Evolutionary conservation across 2,113 vertebrate species (phyloP).

Genomic region (Arvicanthis niloticus): DNA sequence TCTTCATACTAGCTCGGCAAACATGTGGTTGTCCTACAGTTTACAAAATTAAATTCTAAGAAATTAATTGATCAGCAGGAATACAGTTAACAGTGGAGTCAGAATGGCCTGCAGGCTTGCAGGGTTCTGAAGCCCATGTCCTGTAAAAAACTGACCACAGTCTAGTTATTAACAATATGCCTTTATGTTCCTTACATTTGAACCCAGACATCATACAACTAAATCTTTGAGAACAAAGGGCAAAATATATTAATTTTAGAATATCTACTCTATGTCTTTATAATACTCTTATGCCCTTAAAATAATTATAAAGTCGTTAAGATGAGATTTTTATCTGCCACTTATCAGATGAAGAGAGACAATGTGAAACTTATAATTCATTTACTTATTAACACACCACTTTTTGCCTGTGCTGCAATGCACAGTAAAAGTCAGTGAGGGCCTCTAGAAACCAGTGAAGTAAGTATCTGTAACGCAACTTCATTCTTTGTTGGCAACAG

Average conservation of each 20-base stretch:
- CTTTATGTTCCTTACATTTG: slow-evolving; percentile 14
- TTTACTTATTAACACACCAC: background rate
- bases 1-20: slow-evolving; percentile 7
- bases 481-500: slow-evolving; percentile 17
- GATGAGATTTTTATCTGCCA: slow-evolving; percentile 58
- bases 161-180: slow-evolving; percentile 29
- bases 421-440: slow-evolving; percentile 38
- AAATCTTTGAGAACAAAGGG: slow-evolving; percentile 44
- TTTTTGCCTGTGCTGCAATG: slow-evolving; percentile 33
- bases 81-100: background rate
- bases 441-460: slow-evolving; percentile 32
- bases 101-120: background rate
- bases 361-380: slow-evolving; percentile 39
- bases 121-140: slow-evolving; percentile 9
- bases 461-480: slow-evolving; percentile 25
- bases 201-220: slow-evolving; percentile 16
- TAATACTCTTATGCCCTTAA: slow-evolving; percentile 29
- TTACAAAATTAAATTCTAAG: slow-evolving; percentile 43
- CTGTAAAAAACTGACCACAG: slow-evolving; percentile 25
- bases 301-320: slow-evolving; percentile 56
- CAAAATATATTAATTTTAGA: slow-evolving; percentile 56
- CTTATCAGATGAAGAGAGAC: slow-evolving; percentile 20
- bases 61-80: slow-evolving; percentile 15
- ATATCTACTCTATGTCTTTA: slow-evolving; percentile 40
- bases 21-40: background rate